Base-by-base conservation (phyloP, 2,113 vertebrate genomes). In the Chionomys nivalis region DNA sequence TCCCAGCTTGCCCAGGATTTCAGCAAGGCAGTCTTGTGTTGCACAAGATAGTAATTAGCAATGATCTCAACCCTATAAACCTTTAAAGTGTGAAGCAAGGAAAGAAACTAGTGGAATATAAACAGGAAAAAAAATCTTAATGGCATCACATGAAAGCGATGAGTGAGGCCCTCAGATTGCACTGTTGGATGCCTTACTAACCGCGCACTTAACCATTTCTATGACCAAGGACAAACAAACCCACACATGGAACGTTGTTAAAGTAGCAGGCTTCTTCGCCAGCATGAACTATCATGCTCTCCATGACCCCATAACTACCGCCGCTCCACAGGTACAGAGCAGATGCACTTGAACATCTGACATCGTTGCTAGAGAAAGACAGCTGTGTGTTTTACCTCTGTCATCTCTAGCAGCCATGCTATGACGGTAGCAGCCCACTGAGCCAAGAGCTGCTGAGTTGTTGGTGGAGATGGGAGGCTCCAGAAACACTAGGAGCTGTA, bases 11-110 rank as follows among this genome's bases (percentile, higher is more conserved):
- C 94, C 91, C 36, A 44, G 58, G 47, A 13, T 87, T 92, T 90
- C 3, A 65, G 78, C 68, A 17, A n/a, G 72, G n/a, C 24, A 7
- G 52, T 12, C 42, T 19, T 36, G 72, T 79, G 78, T 93, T 91
- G 70, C 83, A 12, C 23, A 93, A 92, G 92, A 66, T 5, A 10
- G 79, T 88, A 55, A 93, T 90, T 86, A 95, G 39, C 49, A 55
- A 39, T 90, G 90, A 92, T 87, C 75, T 97, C 79, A 72, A 17
- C 77, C 81, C 87, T 28, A 26, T 90, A 93, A 90, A 44, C 83
- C 95, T 93, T 96, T 75, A 52, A 91, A 81, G 83, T 97, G 10
- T 79, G 92, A 96, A 58, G 49, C 90, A 39, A 65, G 31, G 86
- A 55, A 65, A 76, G 94, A 91, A 86, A n/a, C 75, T 12, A 85